Evolutionary conservation across 2,888 invertebrate genomes (phyloP).

Genomic region (Cataglyphis altisquamis): DNA sequence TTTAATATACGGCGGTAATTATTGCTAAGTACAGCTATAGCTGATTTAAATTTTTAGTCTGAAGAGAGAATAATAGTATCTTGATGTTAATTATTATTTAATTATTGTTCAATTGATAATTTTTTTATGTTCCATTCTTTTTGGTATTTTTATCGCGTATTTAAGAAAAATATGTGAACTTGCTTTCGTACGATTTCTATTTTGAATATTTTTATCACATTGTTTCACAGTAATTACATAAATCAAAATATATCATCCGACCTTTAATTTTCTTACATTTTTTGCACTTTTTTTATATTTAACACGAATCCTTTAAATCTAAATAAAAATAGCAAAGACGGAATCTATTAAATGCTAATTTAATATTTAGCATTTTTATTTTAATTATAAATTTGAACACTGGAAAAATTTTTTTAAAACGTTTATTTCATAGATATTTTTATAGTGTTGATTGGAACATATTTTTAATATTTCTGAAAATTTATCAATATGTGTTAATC

Average conservation of each 20-base stretch:
- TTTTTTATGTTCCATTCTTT: neutral
- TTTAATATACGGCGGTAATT: neutral
- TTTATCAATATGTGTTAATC: neutral
- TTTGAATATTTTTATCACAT: neutral
- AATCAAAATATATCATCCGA: neutral
- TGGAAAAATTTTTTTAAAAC: neutral
- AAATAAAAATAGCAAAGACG: neutral
- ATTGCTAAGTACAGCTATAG: neutral
- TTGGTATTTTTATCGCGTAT: neutral
- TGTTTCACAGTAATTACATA: conserved; percentile 10
- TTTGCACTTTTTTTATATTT: neutral
- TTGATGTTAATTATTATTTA: neutral
- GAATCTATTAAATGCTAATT: neutral
- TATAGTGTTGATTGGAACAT: neutral
- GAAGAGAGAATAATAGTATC: neutral
- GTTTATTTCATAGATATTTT: neutral
- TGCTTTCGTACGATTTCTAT: neutral
- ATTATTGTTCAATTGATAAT: neutral
- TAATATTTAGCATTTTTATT: neutral
- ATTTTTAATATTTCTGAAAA: conserved; percentile 22
- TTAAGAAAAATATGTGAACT: neutral
- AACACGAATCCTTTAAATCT: neutral
- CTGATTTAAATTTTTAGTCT: neutral
- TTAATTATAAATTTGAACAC: neutral
- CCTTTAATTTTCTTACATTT: conserved; percentile 7